Conservation (phyloP, 2,888 invertebrate species). For the Meloe dianella region DNA sequence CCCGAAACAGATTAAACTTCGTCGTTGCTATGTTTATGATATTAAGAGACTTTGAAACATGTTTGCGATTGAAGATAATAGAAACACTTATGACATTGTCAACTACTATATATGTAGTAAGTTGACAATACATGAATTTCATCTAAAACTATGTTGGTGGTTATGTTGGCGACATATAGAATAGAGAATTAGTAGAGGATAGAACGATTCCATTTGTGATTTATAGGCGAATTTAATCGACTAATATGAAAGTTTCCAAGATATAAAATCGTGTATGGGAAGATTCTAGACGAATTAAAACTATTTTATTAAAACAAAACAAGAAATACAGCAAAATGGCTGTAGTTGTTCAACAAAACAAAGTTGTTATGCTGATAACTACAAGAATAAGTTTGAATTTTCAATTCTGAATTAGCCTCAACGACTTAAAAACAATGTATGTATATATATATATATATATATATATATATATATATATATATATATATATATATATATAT, state of each 20-base stretch:
- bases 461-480: too few relatives aligned
- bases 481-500: too few relatives aligned
- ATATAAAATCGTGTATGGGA: not conserved
- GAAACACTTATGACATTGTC: conserved; percentile 6
- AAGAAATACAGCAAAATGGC: too few relatives aligned
- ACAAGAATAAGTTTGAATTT: too few relatives aligned
- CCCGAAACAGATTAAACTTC: conserved; percentile 1
- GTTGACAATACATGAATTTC: not conserved
- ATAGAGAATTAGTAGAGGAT: not conserved
- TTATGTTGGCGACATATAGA: not conserved
- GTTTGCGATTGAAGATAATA: conserved; percentile 7
- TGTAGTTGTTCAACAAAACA: too few relatives aligned
- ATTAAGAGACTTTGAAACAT: not conserved
- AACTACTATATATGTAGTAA: not conserved
- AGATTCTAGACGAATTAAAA: not conserved
- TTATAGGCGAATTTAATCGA: not conserved
- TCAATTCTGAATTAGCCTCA: too few relatives aligned
- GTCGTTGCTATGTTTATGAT: not conserved
- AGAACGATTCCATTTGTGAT: not conserved
- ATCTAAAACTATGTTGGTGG: not conserved
- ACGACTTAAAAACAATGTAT: too few relatives aligned
- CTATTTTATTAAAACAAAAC: too few relatives aligned
- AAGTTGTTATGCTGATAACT: too few relatives aligned
- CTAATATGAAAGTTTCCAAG: not conserved
- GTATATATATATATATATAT: too few relatives aligned